Evolutionary conservation across 2,888 invertebrate genomes (phyloP), one percentile per base, ranked within the genome.

Genomic region (Nymphalis polychloros): DNA sequence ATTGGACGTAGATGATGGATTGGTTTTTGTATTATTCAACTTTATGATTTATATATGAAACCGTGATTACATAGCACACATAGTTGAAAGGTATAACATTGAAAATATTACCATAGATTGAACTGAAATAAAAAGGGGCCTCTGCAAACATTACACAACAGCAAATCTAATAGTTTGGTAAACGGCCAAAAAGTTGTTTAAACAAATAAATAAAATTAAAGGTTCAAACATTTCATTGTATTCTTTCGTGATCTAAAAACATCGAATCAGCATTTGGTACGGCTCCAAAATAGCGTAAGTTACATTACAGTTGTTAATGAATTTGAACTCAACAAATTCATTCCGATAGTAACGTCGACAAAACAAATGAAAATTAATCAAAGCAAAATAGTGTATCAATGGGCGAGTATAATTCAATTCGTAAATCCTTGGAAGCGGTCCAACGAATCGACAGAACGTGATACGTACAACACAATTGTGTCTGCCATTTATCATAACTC

Each of bases 341-440:
- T 63, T 63, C 23, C 47, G 19, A 68, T 50, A 63, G 50, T 47
- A 70, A 69, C 53, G 49, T 52, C 48, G 52, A 55, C 72, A 65
- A 67, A 63, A 64, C 65, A 68, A 70, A 66, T 63, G 63, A 66
- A 72, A 81, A 84, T 84, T 83, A 85, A 85, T 82, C 80, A 83
- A 75, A 71, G 73, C 79, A 75, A 84, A 73, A 70, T 70, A n/a
- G 81, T 79, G 81, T 79, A 79, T 79, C 79, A 78, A 81, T 81
- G 72, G 78, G 76, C 70, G 70, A 70, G 72, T 78, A 76, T 78
- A 77, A 76, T 77, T 75, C 78, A 75, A 80, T 77, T 78, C 76
- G 77, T 74, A 77, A 78, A 75, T 73, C 73, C 76, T 82, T 88
- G 88, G 88, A 87, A 62, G 63, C 31, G 68, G 73, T 85, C 88